Evolutionary conservation across 2,113 vertebrate species (phyloP).

Genomic region (Gallinago paraguaiae): DNA sequence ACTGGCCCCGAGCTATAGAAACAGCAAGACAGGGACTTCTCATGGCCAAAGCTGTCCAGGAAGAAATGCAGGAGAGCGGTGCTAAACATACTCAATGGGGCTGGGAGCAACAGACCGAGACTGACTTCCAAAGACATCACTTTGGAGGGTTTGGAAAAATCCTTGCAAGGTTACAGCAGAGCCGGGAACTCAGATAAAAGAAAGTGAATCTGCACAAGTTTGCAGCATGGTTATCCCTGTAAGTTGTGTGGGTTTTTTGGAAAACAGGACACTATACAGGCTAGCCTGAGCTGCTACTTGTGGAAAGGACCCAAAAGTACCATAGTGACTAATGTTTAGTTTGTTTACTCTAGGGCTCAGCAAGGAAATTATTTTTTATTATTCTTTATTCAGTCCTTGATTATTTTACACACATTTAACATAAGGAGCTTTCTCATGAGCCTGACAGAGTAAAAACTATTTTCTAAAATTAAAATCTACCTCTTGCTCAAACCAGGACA

Average conservation of each 20-base stretch:
- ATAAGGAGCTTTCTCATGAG: neutral
- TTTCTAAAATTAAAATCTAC: neutral
- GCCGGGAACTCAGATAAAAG: neutral
- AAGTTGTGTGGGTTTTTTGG: neutral
- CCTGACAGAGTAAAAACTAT: neutral
- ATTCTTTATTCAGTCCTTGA: neutral
- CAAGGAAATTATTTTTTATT: neutral
- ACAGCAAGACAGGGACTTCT: neutral
- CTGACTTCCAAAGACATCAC: neutral
- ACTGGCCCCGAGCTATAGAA: neutral
- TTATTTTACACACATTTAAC: neutral
- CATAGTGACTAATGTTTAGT: neutral
- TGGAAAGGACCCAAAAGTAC: neutral
- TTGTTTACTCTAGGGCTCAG: neutral
- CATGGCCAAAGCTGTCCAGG: neutral
- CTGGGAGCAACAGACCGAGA: neutral
- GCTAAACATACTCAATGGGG: rapidly evolving
- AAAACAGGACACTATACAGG: neutral
- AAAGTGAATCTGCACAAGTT: neutral
- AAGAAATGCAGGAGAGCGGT: neutral
- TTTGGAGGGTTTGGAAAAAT: neutral
- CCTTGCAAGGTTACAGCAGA: neutral
- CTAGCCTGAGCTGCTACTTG: neutral
- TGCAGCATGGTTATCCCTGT: neutral
- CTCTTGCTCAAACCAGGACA: neutral